Base-by-base conservation (phyloP, 2,797 vertebrate species). In the Esox masquinongy region DNA sequence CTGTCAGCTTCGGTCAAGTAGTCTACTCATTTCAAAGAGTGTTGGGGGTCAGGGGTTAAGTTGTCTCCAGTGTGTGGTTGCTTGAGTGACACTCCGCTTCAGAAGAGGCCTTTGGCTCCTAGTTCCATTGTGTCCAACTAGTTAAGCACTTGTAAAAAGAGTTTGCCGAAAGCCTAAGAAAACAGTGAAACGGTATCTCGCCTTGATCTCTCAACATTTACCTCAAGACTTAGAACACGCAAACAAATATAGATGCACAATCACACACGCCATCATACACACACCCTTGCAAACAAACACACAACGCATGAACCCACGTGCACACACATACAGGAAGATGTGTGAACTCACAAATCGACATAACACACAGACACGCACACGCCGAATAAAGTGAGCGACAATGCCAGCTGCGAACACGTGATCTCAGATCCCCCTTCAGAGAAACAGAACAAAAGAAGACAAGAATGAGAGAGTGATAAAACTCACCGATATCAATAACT, bases 1-100 rank as follows among this genome's bases (percentile, higher is more conserved):
- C 91, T 93, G 93, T 93, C 93, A 92, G 92, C 91, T 92, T 86
- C 86, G 90, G 91, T 93, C 90, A 92, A 94, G 93, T 93, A 91
- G 91, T 93, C 91, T 90, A 79, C 91, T 91, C 87, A 91, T 94
- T 94, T 95, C 94, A 95, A 95, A 95, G 93, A 92, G 92, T 77
- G 83, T 66, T 31, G 64, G 87, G 88, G 95, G 93, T 94, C 95
- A 93, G 86, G 88, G 96, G 95, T 96, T 95, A 97, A 96, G 92
- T 94, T 95, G 93, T 95, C 93, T 94, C 90, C 92, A 91, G 92
- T 84, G 90, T 87, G 78, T 89, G 93, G 94, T 93, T 91, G 92
- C 91, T 93, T 93, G 93, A 95, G 94, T 96, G 94, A 94, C 91
- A 92, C 90, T 91, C 92, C 85, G 83, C 88, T 86, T 83, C 86